Evolutionary conservation across 2,797 vertebrate species (phyloP).

Genomic region (Nasua narica): DNA sequence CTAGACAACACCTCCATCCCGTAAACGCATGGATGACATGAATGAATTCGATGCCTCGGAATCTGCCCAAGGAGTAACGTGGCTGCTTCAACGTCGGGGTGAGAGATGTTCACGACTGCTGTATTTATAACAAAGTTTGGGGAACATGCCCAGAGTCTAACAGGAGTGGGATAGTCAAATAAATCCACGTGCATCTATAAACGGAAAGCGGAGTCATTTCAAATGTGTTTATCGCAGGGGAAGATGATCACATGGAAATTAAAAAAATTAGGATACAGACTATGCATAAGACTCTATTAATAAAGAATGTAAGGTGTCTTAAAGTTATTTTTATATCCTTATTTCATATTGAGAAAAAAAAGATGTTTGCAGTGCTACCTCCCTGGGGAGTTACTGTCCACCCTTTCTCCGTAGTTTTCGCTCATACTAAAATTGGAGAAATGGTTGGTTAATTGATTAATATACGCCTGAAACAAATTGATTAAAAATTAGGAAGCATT

Average conservation of each 20-base stretch:
- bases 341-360: not conserved
- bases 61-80: not conserved
- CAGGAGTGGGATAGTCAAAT: fast-evolving
- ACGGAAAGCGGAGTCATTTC: not conserved
- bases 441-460: not conserved
- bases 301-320: not conserved
- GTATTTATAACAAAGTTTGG: not conserved
- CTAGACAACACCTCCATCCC: not conserved
- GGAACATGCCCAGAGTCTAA: not conserved
- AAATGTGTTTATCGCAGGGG: not conserved
- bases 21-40: fast-evolving
- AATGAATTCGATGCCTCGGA: not conserved
- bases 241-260: not conserved
- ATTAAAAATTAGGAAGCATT: not conserved
- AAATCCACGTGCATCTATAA: fast-evolving
- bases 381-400: not conserved
- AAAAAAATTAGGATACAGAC: not conserved
- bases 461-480: not conserved
- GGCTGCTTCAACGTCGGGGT: not conserved
- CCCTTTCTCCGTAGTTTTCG: not conserved
- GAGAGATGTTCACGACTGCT: not conserved
- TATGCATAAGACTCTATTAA: not conserved
- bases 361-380: too few species aligned
- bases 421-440: not conserved
- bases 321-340: not conserved